phyloP scores from a whole-genome alignment of 2,888 invertebrate species.

The Clanis bilineata region DNA sequence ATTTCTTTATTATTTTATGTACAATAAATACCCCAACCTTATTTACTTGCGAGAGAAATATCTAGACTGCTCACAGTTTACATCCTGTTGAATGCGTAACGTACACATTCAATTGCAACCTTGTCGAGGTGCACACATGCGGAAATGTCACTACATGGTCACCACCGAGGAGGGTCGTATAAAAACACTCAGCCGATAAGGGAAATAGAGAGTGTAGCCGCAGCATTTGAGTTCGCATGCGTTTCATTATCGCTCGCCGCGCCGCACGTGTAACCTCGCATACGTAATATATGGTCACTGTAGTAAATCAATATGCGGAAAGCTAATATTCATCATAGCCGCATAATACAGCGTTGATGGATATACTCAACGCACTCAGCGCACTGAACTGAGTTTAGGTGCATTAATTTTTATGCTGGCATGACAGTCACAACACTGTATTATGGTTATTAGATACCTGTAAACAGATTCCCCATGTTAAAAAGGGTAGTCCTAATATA shows the following conservation, averaged over 20 bases:
- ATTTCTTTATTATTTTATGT: too few relatives aligned
- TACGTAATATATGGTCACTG: conserved; percentile 34
- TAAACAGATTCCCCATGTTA: too few relatives aligned
- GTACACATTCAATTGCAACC: conserved; percentile 18
- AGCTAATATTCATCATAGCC: conserved; percentile 20
- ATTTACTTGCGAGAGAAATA: not conserved
- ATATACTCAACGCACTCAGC: not conserved
- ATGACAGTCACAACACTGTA: too few relatives aligned
- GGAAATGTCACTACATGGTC: conserved; percentile 37
- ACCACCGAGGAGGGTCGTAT: conserved; percentile 26
- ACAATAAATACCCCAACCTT: not conserved
- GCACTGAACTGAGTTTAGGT: not conserved
- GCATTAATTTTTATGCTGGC: too few relatives aligned
- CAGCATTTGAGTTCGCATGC: conserved; percentile 52
- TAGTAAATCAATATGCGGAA: conserved; percentile 27
- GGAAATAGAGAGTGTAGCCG: conserved; percentile 33
- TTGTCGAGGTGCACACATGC: conserved; percentile 25
- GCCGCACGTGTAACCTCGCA: conserved; percentile 62
- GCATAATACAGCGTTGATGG: conserved; percentile 2
- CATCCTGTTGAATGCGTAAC: not conserved
- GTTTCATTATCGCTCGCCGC: conserved; percentile 48
- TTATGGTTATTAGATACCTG: too few relatives aligned
- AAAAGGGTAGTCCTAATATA: too few relatives aligned
- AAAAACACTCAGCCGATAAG: conserved; percentile 41
- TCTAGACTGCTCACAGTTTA: not conserved